Percentiles rank a stretch among this genome's conserved stretches.
Conservation (phyloP, 2,888 invertebrate genomes). For the Agrochola lychnidis region DNA sequence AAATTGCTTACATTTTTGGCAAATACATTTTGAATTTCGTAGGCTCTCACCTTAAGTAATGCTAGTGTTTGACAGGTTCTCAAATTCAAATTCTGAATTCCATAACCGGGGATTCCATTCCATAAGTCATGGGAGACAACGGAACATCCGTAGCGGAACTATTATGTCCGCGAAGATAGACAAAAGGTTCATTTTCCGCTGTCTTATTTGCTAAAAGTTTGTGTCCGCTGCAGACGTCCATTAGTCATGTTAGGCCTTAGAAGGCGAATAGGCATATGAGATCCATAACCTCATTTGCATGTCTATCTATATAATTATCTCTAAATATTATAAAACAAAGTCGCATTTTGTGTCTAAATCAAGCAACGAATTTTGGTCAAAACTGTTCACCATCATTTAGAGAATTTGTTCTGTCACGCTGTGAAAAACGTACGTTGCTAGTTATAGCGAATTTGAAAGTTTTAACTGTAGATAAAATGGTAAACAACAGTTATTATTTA, state of each 20-base stretch:
- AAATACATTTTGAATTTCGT: too few relatives aligned
- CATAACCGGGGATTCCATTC: background rate
- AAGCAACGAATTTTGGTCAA: too few relatives aligned
- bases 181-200: conserved; percentile 22
- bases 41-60: background rate
- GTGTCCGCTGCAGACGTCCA: conserved; percentile 6
- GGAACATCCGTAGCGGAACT: background rate
- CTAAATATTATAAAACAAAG: too few relatives aligned
- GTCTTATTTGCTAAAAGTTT: conserved; percentile 2
- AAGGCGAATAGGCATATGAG: background rate
- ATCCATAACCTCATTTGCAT: background rate
- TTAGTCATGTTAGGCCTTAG: conserved; percentile 6
- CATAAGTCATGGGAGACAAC: conserved; percentile 4
- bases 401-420: too few relatives aligned
- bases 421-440: too few relatives aligned
- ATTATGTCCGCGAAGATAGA: conserved; percentile 10
- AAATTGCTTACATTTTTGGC: too few relatives aligned
- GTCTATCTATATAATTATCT: background rate
- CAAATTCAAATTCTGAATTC: background rate
- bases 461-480: background rate
- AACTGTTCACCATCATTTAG: too few relatives aligned
- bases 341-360: too few relatives aligned
- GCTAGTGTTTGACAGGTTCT: background rate
- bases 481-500: background rate
- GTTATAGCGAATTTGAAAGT: too few relatives aligned